Percentiles rank a stretch among this genome's conserved stretches.
Conservation (phyloP, 2,797 vertebrate species). For the Megalops cyprinoides region DNA sequence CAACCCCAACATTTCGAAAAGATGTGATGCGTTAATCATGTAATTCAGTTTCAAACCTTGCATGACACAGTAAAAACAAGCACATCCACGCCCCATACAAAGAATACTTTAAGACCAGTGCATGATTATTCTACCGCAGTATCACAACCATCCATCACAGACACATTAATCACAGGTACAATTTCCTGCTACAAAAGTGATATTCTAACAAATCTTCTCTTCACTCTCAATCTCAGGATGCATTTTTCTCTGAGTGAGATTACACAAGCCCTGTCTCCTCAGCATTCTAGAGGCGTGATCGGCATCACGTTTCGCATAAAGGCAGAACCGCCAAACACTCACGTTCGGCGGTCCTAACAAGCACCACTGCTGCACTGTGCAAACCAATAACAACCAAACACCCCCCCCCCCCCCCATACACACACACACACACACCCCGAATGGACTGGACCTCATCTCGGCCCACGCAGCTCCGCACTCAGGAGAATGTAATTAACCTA, state of each 20-base stretch:
- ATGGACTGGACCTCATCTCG: background rate
- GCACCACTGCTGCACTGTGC: background rate
- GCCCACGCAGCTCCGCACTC: background rate
- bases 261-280: background rate
- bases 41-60: background rate
- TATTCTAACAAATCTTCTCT: background rate
- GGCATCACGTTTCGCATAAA: background rate
- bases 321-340: background rate
- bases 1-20: background rate
- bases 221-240: no score
- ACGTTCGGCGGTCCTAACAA: background rate
- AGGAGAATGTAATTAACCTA: background rate
- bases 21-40: background rate
- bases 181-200: background rate
- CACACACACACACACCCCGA: no score
- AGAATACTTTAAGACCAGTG: no score
- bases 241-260: no score
- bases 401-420: no score
- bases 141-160: background rate
- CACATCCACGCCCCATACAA: background rate
- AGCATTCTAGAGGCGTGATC: background rate
- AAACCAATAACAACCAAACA: background rate
- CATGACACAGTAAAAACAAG: no score
- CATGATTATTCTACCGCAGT: no score
- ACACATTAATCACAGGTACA: conserved; percentile 10